phyloP scores from a whole-genome alignment of 2,888 invertebrate species.

The Drosophila parthenogenetica region DNA sequence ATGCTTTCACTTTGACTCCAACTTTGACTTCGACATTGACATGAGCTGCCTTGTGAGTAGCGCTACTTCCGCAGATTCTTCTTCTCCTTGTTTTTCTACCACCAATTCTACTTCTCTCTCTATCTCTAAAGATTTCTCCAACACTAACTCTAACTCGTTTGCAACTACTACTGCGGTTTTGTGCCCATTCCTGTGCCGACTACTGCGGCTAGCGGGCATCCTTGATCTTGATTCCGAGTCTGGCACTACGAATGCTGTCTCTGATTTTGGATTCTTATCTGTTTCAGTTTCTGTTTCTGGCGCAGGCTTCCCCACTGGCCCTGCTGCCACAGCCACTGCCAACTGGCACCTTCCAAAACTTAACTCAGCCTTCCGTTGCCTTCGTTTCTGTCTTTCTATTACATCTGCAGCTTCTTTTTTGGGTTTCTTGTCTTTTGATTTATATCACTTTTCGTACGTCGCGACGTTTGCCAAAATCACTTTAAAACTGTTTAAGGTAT shows the following conservation, averaged over 20 bases:
- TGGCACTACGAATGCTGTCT: slow-evolving; percentile 15
- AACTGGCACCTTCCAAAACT: slow-evolving; percentile 32
- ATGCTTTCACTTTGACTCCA: slow-evolving; percentile 61
- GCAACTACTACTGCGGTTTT: slow-evolving; percentile 19
- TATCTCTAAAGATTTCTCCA: neutral
- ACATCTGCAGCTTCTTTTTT: slow-evolving; percentile 51
- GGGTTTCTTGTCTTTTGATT: slow-evolving; percentile 21
- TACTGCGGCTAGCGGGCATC: slow-evolving; percentile 59
- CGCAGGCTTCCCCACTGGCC: slow-evolving; percentile 25
- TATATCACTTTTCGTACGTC: slow-evolving; percentile 52
- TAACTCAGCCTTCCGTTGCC: neutral
- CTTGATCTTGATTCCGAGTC: slow-evolving; percentile 41
- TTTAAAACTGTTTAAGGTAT: slow-evolving; percentile 83
- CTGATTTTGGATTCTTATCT: neutral
- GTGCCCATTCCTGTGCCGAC: slow-evolving; percentile 50
- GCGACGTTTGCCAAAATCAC: slow-evolving; percentile 64
- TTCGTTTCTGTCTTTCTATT: slow-evolving; percentile 27
- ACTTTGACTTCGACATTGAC: slow-evolving; percentile 75
- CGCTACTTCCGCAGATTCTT: slow-evolving; percentile 62
- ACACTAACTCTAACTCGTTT: slow-evolving; percentile 16
- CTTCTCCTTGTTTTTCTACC: slow-evolving; percentile 25
- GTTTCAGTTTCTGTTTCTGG: slow-evolving; percentile 9
- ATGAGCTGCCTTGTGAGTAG: slow-evolving; percentile 78
- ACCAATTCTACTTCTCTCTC: neutral
- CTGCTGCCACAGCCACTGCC: slow-evolving; percentile 22